These are phyloP conservation scores for Protobothrops mucrosquamatus DNA, from an alignment of 2,113 vertebrate species.

Conservation along the genomic window DNA sequence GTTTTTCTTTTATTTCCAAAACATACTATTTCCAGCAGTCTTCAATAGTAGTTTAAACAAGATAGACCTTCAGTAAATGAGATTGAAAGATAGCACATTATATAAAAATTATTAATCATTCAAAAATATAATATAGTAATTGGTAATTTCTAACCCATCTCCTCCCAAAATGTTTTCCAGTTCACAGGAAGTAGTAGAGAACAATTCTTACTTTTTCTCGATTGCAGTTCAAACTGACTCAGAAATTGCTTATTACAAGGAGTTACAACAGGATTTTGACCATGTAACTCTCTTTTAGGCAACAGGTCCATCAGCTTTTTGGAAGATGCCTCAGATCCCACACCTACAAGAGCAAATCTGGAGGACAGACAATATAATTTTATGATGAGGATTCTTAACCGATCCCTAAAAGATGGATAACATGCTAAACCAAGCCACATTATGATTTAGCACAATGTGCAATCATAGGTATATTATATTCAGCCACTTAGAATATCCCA, in stretches of 20 bases:
- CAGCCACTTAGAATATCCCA: not conserved
- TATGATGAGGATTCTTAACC: not conserved
- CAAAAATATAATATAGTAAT: not conserved
- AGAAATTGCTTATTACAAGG: conserved; percentile 98
- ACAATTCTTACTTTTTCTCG: conserved; percentile 91
- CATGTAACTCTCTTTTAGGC: conserved; percentile 95
- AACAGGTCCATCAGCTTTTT: conserved; percentile 95
- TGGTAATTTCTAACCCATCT: not conserved
- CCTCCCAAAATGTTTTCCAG: conserved; percentile 3
- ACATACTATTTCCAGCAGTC: not conserved
- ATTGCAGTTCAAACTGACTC: conserved; percentile 99
- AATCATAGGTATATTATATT: not conserved
- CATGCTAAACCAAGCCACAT: not conserved
- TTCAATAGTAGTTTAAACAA: not conserved
- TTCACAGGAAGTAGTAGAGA: conserved; percentile 10
- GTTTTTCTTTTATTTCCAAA: not conserved
- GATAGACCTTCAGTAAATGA: not conserved
- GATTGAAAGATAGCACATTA: not conserved
- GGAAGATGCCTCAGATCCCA: conserved; percentile 94
- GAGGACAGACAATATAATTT: not conserved
- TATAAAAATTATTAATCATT: not conserved
- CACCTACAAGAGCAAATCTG: conserved; percentile 97
- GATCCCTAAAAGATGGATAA: not conserved
- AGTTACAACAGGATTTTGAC: conserved; percentile 96
- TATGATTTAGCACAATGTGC: not conserved